These are phyloP conservation scores for Xanthorhoe spadicearia DNA, from an alignment of 2,888 invertebrate genomes.

Conservation along the genomic window DNA sequence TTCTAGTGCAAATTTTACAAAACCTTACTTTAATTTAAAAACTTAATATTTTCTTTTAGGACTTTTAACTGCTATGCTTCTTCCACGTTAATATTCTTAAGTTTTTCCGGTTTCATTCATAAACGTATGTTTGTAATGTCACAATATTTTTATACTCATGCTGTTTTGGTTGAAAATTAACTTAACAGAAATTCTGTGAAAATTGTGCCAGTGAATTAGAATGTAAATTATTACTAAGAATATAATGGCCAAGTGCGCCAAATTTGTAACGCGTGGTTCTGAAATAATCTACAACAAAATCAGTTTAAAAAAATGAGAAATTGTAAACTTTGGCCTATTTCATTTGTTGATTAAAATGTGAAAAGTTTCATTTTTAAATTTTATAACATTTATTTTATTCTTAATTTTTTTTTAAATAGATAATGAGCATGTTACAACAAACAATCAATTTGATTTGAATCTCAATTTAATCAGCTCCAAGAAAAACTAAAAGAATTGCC, in stretches of 20 bases:
- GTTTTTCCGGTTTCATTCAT: no score
- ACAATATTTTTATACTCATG: background rate
- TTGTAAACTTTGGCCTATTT: background rate
- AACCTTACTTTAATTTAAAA: background rate
- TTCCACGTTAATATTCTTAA: no score
- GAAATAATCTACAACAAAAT: background rate
- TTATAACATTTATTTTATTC: background rate
- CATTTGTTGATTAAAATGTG: background rate
- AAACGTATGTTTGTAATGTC: background rate
- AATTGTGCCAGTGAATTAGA: slow-evolving; percentile 67
- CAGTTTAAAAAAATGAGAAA: background rate
- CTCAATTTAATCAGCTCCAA: background rate
- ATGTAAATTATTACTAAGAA: slow-evolving; percentile 16
- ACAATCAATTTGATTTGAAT: background rate
- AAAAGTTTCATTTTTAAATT: no score
- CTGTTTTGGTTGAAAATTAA: background rate
- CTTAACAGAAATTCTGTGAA: slow-evolving; percentile 59
- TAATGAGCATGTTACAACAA: background rate
- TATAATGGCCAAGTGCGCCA: background rate
- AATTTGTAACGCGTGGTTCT: background rate
- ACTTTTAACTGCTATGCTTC: no score
- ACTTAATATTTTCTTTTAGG: no score
- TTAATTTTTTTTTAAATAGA: background rate
- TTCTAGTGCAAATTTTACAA: background rate
- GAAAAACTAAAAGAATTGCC: background rate